Percentiles rank a stretch among this genome's conserved stretches.
Conservation (phyloP, 2,113 vertebrate genomes). For the Crotalus helleri region DNA sequence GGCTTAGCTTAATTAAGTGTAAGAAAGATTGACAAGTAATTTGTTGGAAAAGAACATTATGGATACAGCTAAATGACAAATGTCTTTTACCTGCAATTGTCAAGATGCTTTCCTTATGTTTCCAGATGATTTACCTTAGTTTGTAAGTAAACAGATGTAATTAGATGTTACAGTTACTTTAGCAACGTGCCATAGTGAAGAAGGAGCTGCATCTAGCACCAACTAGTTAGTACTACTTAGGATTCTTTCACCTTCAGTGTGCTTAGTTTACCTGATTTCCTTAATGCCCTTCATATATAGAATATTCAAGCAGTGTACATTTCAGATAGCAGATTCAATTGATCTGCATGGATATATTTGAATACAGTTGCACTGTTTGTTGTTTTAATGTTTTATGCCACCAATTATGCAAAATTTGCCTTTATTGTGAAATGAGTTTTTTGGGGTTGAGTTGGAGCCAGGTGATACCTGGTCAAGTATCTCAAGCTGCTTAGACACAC, state of each 20-base stretch:
- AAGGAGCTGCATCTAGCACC: neutral
- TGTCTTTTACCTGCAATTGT: conserved; percentile 41
- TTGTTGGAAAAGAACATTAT: neutral
- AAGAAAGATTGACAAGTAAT: conserved; percentile 27
- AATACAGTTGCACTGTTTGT: neutral
- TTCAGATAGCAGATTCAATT: neutral
- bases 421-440: neutral
- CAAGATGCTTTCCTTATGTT: conserved; percentile 40
- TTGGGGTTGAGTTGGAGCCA: neutral
- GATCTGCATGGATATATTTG: neutral
- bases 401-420: neutral
- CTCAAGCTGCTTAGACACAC: neutral
- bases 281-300: neutral
- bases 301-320: neutral
- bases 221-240: neutral
- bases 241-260: neutral
- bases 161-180: conserved; percentile 9
- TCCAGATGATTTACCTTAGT: conserved; percentile 25
- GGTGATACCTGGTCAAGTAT: neutral
- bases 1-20: conserved; percentile 20
- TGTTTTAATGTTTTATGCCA: neutral
- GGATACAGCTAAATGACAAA: conserved; percentile 43
- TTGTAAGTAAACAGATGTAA: conserved; percentile 48
- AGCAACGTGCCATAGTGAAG: neutral
- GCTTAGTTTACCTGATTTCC: neutral